phyloP scores from a whole-genome alignment of 2,797 vertebrate genomes.

The Meriones psammophilus region DNA sequence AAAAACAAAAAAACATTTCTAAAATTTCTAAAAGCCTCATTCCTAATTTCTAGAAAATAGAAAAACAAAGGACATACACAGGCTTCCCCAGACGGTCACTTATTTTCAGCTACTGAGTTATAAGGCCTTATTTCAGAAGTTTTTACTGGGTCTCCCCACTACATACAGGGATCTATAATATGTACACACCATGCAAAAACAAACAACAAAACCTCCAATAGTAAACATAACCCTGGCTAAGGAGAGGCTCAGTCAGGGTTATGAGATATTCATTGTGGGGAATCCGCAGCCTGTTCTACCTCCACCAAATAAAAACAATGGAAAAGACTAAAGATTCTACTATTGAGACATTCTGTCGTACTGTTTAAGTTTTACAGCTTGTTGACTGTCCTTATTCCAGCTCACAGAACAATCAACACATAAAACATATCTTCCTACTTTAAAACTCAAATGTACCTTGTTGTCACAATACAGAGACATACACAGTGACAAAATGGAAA shows the following conservation, averaged over 20 bases:
- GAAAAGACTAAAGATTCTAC: neutral
- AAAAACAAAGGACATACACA: neutral
- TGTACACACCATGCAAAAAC: neutral
- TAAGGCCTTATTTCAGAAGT: neutral
- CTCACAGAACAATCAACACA: neutral
- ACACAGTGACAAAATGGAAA: neutral
- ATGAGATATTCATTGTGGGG: neutral
- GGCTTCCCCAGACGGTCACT: neutral
- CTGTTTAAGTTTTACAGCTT: neutral
- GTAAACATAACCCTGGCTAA: neutral
- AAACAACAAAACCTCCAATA: neutral
- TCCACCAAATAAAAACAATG: neutral
- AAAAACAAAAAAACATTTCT: neutral
- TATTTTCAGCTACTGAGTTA: neutral
- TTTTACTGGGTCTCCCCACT: neutral
- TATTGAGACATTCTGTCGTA: neutral
- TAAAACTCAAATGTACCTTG: neutral
- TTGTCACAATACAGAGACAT: neutral
- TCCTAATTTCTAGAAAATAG: conserved; percentile 35
- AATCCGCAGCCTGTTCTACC: neutral
- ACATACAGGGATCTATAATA: neutral
- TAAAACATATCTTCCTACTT: conserved; percentile 8
- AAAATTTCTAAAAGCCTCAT: neutral
- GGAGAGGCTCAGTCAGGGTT: neutral
- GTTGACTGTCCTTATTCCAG: neutral